Conservation (phyloP, 35 echinoderm and acorn worm species). For the Acanthaster planci region DNA sequence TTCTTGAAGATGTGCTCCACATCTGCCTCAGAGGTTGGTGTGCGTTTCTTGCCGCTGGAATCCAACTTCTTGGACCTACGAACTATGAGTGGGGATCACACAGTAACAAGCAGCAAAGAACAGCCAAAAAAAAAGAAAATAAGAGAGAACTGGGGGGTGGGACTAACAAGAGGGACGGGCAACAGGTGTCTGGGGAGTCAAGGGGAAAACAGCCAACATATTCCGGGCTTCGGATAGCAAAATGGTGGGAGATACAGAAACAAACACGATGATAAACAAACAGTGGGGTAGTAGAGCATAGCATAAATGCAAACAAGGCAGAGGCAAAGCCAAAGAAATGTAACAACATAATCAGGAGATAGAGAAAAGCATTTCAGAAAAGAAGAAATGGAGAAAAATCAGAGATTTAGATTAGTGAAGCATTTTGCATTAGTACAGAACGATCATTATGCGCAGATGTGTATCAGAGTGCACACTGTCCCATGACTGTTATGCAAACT, state of each 20-base stretch:
- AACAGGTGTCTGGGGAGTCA: neutral
- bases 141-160: neutral
- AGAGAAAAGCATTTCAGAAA: neutral
- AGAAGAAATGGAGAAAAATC: neutral
- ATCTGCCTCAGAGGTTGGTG: conserved; percentile 24
- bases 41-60: neutral
- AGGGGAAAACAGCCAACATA: neutral
- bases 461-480: no score
- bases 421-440: no score
- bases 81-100: neutral
- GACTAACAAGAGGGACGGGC: neutral
- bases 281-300: no score
- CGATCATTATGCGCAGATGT: no score
- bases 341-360: neutral
- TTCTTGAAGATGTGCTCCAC: conserved; percentile 46
- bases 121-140: neutral
- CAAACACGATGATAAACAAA: no score
- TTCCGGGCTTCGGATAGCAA: no score
- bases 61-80: neutral
- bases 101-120: conserved; percentile 8
- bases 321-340: neutral
- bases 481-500: no score
- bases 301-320: no score
- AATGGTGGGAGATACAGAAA: no score
- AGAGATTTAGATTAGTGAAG: neutral